A percentile compares a stretch with the other conserved stretches of the same genome.
These are phyloP conservation scores for Marmota monax DNA, from an alignment of 2,113 vertebrate genomes.

Conservation along the genomic window DNA sequence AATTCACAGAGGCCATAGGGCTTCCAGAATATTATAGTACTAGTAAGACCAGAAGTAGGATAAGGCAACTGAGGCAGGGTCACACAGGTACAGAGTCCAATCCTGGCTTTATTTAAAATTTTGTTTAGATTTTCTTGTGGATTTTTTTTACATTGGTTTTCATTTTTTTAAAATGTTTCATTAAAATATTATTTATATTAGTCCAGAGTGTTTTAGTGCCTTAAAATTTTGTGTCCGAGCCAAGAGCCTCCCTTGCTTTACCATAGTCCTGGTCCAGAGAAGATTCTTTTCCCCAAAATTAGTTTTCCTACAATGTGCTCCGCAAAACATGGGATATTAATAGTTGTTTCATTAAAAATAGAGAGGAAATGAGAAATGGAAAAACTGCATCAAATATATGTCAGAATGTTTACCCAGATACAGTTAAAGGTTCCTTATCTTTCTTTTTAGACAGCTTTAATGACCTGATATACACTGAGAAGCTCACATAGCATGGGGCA, in stretches of 20 bases:
- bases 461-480: background rate
- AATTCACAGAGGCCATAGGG: background rate
- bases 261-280: background rate
- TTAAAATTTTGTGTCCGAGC: background rate
- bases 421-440: background rate
- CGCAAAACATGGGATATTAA: background rate
- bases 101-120: background rate
- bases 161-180: background rate
- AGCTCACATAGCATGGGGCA: accelerated
- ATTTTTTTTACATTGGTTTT: background rate
- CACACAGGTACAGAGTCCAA: accelerated
- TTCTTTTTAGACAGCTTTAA: background rate
- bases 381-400: background rate
- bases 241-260: background rate
- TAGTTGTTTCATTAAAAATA: background rate
- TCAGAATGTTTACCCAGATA: background rate
- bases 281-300: background rate
- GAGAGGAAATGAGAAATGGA: background rate
- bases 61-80: accelerated
- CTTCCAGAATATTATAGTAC: background rate
- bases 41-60: accelerated
- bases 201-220: background rate
- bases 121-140: background rate
- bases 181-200: background rate
- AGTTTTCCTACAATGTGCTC: background rate